Evolutionary conservation across 2,113 vertebrate genomes (phyloP).

Genomic region (Onychostoma macrolepis): DNA sequence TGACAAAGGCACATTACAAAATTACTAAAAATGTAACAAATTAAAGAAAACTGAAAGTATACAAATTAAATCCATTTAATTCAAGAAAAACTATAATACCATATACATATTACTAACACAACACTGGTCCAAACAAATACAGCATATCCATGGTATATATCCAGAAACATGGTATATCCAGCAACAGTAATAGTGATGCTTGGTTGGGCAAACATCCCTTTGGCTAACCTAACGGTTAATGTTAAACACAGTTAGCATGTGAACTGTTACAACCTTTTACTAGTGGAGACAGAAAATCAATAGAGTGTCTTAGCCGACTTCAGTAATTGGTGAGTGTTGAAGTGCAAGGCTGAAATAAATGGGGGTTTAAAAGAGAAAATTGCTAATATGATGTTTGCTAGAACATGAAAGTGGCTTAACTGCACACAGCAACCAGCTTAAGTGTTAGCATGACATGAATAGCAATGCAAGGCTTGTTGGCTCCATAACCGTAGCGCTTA

Average conservation of each 20-base stretch:
- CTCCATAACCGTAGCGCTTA: neutral
- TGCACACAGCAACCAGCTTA: neutral
- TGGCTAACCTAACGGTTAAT: neutral
- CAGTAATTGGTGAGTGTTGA: neutral
- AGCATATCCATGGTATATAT: too few species aligned
- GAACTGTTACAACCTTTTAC: slow-evolving; percentile 1
- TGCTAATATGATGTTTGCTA: neutral
- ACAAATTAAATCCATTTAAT: too few species aligned
- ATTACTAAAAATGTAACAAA: too few species aligned
- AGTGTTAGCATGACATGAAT: neutral
- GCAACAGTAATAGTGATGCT: neutral
- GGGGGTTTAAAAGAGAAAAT: neutral
- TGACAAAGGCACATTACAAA: too few species aligned
- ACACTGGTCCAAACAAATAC: too few species aligned
- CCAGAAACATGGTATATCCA: neutral
- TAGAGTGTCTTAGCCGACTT: neutral
- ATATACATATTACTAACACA: too few species aligned
- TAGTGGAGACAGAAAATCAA: slow-evolving; percentile 16
- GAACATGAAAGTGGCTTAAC: neutral
- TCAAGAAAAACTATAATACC: too few species aligned
- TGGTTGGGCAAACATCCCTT: neutral
- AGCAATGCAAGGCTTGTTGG: neutral
- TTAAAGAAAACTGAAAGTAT: too few species aligned
- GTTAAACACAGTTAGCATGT: neutral
- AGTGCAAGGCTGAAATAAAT: neutral